phyloP scores from a whole-genome alignment of 2,113 vertebrate species.

The Paratilapia polleni region DNA sequence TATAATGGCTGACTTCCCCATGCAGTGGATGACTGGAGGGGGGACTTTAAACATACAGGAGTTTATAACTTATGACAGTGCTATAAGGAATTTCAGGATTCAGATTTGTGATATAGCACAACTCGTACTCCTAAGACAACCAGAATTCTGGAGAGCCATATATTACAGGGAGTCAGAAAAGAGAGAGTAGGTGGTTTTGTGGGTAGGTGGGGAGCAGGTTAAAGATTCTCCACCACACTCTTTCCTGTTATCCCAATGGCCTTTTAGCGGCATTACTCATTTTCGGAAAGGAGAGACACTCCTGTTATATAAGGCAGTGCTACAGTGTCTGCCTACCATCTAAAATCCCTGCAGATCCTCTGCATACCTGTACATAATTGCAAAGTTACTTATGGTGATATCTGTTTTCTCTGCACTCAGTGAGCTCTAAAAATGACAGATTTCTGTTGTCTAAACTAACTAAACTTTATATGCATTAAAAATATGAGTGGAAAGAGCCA shows the following conservation, averaged over 20 bases:
- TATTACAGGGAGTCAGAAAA: slow-evolving; percentile 36
- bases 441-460: neutral
- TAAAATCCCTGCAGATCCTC: slow-evolving; percentile 46
- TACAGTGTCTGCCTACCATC: slow-evolving; percentile 48
- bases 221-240: slow-evolving; percentile 55
- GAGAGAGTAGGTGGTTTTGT: slow-evolving; percentile 61
- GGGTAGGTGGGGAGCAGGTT: slow-evolving; percentile 67
- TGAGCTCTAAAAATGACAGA: neutral
- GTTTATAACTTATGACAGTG: slow-evolving; percentile 10
- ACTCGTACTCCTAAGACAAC: slow-evolving; percentile 24
- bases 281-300: slow-evolving; percentile 68
- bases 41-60: neutral
- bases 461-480: slow-evolving; percentile 6
- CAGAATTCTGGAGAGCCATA: slow-evolving; percentile 21
- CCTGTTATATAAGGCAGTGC: slow-evolving; percentile 65
- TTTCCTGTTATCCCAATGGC: slow-evolving; percentile 62
- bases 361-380: slow-evolving; percentile 42
- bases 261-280: slow-evolving; percentile 68
- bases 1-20: slow-evolving; percentile 11
- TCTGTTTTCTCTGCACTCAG: slow-evolving; percentile 10
- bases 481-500: neutral
- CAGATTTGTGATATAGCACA: slow-evolving; percentile 28
- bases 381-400: slow-evolving; percentile 25
- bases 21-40: slow-evolving; percentile 11
- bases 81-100: slow-evolving; percentile 24